Base-by-base conservation (phyloP, 2,797 vertebrate genomes). In the Cryptoblepharus egeriae region DNA sequence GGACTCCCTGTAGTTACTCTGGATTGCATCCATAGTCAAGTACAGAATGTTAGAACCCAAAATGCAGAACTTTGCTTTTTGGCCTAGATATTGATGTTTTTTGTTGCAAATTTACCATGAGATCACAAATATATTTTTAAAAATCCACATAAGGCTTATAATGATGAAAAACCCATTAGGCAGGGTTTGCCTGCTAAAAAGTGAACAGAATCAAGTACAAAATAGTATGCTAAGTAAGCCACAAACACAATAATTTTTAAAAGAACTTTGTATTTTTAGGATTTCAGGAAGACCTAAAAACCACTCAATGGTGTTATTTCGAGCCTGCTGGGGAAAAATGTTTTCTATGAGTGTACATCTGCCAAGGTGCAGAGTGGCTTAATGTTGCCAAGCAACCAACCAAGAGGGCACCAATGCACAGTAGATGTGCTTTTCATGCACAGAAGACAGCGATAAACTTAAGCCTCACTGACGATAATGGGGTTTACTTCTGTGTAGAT, bases 371-470 rank as follows among this genome's bases (percentile, higher is more conserved):
- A 69, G 79, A 73, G 22, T 60, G 81, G 32, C 87, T 92, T 92
- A 89, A 79, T 79, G 77, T 91, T 93, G 89, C 89, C 87, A 88
- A 83, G 91, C 91, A 94, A 93, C 90, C 72, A 71, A 12, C 20
- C 86, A 64, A 83, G 75, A 73, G 20, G 75, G 68, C 64, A 57
- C 65, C 32, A n/a, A 58, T 87, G 83, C 49, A 84, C 7, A 55
- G 79, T 57, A 13, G 32, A 52, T 35, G 87, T 85, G 73, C 30
- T 82, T 70, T 72, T 18, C 3, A 30, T 5, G 80, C 13, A 32
- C 28, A 20, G 35, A 89, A 58, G 4, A 45, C 0, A 32, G 32
- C 61, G 30, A 61, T 24, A 55, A 24, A 49, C 28, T n/a, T n/a
- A n/a, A n/a, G n/a, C n/a, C n/a, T n/a, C n/a, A n/a, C n/a, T n/a